phyloP scores from a whole-genome alignment of 2,113 vertebrate species.

The Proteles cristata region DNA sequence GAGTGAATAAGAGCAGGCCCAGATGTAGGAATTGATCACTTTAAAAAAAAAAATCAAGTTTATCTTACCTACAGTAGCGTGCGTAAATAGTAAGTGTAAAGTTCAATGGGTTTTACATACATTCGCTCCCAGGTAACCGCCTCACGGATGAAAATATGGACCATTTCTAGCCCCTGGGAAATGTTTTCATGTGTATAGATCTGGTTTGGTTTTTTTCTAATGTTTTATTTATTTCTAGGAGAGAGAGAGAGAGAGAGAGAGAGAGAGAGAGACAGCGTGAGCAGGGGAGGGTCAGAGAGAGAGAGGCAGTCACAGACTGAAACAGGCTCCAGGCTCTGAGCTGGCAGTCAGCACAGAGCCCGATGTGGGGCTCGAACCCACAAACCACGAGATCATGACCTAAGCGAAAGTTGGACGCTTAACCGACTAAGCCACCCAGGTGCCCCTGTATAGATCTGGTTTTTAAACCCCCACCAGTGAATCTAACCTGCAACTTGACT shows the following conservation, averaged over 20 bases:
- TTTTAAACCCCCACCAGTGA: not conserved
- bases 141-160: not conserved
- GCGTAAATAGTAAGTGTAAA: not conserved
- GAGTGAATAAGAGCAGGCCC: not conserved
- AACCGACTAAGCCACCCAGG: no score
- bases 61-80: not conserved
- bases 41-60: not conserved
- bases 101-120: not conserved
- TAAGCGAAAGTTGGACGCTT: no score
- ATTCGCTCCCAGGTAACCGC: not conserved
- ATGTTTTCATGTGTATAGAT: accelerated
- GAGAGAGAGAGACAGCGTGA: no score
- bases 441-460: no score
- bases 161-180: not conserved
- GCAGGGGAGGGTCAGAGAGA: no score
- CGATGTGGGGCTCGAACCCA: no score
- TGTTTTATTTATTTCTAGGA: no score
- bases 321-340: no score
- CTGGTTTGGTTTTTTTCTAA: not conserved
- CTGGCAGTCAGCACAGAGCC: no score
- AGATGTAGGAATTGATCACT: not conserved
- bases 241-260: no score
- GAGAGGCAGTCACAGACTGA: no score
- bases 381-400: no score
- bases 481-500: not conserved